Percentiles rank a stretch among this genome's conserved stretches.
Conservation (phyloP, 1,140 invertebrate genomes). For the Drosophila ercepeae region DNA sequence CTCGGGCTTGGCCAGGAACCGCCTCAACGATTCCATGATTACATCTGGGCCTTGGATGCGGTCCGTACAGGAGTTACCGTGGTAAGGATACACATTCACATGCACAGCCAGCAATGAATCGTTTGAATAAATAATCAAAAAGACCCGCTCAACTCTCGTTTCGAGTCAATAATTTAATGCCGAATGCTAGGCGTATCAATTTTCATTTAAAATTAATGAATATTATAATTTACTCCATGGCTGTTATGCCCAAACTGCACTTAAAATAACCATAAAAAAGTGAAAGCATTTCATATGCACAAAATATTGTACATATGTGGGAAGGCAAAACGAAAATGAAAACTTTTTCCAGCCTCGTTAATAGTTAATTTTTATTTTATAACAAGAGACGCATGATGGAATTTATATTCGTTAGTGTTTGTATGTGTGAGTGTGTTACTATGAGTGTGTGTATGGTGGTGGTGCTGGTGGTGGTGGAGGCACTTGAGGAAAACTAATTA, state of each 20-base stretch:
- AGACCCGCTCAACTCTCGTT: constrained; percentile 2
- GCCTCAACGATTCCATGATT: constrained; percentile 66
- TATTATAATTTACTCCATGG: not conserved
- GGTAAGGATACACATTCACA: not conserved
- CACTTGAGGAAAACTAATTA: constrained; percentile 51
- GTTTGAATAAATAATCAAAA: constrained; percentile 65
- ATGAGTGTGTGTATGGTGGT: not conserved
- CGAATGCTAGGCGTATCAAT: constrained; percentile 49
- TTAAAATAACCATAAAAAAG: constrained; percentile 27
- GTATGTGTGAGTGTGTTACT: not conserved
- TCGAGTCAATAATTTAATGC: constrained; percentile 22
- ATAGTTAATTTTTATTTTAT: constrained; percentile 65
- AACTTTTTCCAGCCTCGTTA: constrained; percentile 52
- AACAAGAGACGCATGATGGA: not conserved
- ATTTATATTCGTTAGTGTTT: not conserved
- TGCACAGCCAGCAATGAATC: constrained; percentile 1
- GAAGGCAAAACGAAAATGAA: constrained; percentile 29
- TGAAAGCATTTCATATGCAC: constrained; percentile 46
- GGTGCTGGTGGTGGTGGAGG: not conserved
- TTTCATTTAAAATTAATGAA: constrained; percentile 44
- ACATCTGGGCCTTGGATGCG: constrained; percentile 39
- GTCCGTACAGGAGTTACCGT: constrained; percentile 1
- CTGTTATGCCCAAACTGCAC: constrained; percentile 13
- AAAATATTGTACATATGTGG: constrained; percentile 33
- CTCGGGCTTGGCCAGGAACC: constrained; percentile 36